These are phyloP conservation scores for Acromyrmex echinatior DNA, from an alignment of 1,140 invertebrate species.

Conservation along the genomic window DNA sequence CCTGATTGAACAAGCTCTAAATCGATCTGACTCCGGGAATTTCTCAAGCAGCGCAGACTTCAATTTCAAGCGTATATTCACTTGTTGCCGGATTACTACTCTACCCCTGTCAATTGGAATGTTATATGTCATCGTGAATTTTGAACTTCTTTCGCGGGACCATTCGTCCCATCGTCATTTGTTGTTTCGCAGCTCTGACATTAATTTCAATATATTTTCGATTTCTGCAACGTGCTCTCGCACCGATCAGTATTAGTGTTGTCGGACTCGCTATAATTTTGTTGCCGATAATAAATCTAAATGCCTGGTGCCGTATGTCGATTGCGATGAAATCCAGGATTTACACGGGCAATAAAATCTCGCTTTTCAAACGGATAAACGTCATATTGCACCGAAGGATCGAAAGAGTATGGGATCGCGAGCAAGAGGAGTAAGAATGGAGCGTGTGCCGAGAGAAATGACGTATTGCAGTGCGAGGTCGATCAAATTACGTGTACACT, in stretches of 20 bases:
- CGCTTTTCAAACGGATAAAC: conserved; percentile 67
- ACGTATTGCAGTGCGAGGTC: conserved; percentile 57
- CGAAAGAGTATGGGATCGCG: conserved; percentile 37
- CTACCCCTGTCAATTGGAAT: conserved; percentile 13
- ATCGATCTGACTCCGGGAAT: conserved; percentile 65
- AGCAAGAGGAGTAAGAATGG: conserved; percentile 19
- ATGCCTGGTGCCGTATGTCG: conserved; percentile 42
- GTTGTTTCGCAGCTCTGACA: neutral
- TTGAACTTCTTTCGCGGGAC: neutral
- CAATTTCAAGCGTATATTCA: conserved; percentile 68
- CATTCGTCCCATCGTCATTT: neutral
- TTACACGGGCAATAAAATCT: conserved; percentile 67
- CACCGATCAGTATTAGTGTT: conserved; percentile 39
- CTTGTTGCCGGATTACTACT: conserved; percentile 60
- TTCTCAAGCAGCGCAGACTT: conserved; percentile 50
- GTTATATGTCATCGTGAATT: conserved; percentile 64
- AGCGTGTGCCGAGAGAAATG: conserved; percentile 46
- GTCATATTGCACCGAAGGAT: conserved; percentile 41
- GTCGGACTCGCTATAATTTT: conserved; percentile 54
- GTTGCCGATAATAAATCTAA: conserved; percentile 59
- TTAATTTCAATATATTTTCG: conserved; percentile 37
- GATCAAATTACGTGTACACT: conserved; percentile 62
- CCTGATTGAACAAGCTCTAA: conserved; percentile 72
- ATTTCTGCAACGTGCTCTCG: conserved; percentile 24
- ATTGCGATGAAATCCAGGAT: conserved; percentile 58